phyloP scores from a whole-genome alignment of 2,888 invertebrate species.

The Anaspis maculata region DNA sequence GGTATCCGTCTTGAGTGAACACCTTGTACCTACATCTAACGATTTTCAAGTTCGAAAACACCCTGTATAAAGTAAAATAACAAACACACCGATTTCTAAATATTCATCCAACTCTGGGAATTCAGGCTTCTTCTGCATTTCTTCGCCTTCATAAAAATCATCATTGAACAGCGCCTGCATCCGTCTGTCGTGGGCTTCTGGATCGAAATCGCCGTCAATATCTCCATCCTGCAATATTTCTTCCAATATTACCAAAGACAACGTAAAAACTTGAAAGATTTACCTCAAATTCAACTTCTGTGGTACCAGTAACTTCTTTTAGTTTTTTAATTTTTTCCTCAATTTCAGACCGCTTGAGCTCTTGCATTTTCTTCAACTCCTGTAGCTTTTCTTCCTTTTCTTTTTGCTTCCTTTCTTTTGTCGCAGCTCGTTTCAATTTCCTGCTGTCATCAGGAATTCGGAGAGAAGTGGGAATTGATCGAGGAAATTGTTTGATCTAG shows the following conservation, averaged over 20 bases:
- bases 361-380: conserved; percentile 80
- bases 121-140: conserved; percentile 68
- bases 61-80: too few species aligned
- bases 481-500: conserved; percentile 82
- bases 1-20: too few species aligned
- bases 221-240: too few species aligned
- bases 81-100: too few species aligned
- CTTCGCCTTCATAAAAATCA: conserved; percentile 71
- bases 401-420: conserved; percentile 62
- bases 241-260: too few species aligned
- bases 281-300: conserved; percentile 56
- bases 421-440: conserved; percentile 67
- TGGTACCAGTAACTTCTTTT: conserved; percentile 82
- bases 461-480: conserved; percentile 72
- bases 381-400: conserved; percentile 76
- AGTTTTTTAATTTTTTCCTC: conserved; percentile 79
- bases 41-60: too few species aligned
- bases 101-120: conserved; percentile 77
- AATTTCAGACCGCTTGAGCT: conserved; percentile 82
- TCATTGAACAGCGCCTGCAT: conserved; percentile 85
- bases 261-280: too few species aligned
- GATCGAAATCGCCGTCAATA: conserved; percentile 86
- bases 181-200: conserved; percentile 73
- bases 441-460: conserved; percentile 73
- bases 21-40: too few species aligned